Evolutionary conservation across 64 coral and sea anemone genomes (phyloP).

Genomic region (Dendronephthya gigantea): DNA sequence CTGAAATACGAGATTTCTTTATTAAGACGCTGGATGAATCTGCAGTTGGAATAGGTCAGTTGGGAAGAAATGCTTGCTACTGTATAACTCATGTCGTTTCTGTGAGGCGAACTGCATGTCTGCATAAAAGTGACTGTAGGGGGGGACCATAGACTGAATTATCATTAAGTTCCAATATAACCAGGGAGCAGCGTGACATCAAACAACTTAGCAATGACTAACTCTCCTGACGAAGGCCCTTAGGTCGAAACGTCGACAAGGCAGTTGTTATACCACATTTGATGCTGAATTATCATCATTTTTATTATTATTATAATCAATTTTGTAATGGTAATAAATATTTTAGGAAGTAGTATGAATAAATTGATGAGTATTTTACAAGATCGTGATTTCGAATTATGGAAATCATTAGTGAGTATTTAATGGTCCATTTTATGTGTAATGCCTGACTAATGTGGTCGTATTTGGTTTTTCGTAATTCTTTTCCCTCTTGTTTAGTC

Average conservation of each 20-base stretch:
- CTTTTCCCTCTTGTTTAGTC: constrained; percentile 35
- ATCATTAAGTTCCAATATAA: too few species aligned
- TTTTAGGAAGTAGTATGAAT: constrained; percentile 83
- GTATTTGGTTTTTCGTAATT: background rate
- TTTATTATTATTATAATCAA: background rate
- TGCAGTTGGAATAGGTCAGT: background rate
- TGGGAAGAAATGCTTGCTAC: background rate
- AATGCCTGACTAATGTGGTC: background rate
- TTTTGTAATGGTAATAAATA: background rate
- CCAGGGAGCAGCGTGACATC: too few species aligned
- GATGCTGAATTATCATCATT: too few species aligned
- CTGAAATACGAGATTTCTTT: constrained; percentile 17
- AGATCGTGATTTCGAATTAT: constrained; percentile 73
- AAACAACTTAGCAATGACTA: too few species aligned
- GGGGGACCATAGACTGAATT: too few species aligned
- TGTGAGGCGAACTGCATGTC: too few species aligned
- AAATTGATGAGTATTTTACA: constrained; percentile 62
- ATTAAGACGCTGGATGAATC: background rate
- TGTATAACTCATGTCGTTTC: too few species aligned
- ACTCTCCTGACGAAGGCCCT: too few species aligned
- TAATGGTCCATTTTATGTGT: background rate
- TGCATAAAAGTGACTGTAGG: too few species aligned
- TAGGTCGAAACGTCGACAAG: too few species aligned
- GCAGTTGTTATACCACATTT: too few species aligned
- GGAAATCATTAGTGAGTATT: constrained; percentile 66